phyloP scores from a whole-genome alignment of 2,888 invertebrate genomes.

The Idaea dimidiata region DNA sequence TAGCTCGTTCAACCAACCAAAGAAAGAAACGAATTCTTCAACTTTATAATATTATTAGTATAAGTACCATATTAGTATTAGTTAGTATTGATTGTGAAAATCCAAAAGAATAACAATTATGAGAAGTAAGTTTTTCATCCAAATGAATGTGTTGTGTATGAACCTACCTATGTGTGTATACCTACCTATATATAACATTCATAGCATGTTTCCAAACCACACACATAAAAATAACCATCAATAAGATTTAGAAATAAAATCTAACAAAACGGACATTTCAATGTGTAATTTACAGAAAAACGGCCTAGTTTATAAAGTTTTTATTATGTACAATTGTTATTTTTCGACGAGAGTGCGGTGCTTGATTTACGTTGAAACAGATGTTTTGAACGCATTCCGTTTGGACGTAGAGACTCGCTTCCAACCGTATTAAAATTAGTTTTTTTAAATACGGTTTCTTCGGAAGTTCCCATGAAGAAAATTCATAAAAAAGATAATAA shows the following conservation, averaged over 20 bases:
- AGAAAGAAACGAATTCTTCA: too few species aligned
- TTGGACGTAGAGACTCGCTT: slow-evolving; percentile 39
- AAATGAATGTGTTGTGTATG: too few species aligned
- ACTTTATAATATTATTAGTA: too few species aligned
- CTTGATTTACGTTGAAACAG: slow-evolving; percentile 68
- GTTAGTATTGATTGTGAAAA: too few species aligned
- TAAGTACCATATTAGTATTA: too few species aligned
- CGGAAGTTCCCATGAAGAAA: too few species aligned
- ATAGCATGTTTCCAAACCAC: not conserved
- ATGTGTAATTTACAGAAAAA: slow-evolving; percentile 13
- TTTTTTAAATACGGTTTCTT: slow-evolving; percentile 17
- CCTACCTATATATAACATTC: not conserved
- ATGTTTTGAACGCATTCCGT: slow-evolving; percentile 61
- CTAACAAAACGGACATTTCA: slow-evolving; percentile 6
- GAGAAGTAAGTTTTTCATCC: too few species aligned
- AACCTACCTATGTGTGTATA: too few species aligned
- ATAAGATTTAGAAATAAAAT: not conserved
- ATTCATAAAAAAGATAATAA: too few species aligned
- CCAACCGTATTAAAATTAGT: slow-evolving; percentile 31
- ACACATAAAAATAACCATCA: not conserved
- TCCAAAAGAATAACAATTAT: too few species aligned
- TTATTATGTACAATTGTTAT: slow-evolving; percentile 18
- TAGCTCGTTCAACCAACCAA: too few species aligned
- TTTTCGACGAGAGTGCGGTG: slow-evolving; percentile 20
- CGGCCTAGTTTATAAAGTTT: slow-evolving; percentile 16